Conservation (phyloP, 2,888 invertebrate genomes). For the Ctena decussata region DNA sequence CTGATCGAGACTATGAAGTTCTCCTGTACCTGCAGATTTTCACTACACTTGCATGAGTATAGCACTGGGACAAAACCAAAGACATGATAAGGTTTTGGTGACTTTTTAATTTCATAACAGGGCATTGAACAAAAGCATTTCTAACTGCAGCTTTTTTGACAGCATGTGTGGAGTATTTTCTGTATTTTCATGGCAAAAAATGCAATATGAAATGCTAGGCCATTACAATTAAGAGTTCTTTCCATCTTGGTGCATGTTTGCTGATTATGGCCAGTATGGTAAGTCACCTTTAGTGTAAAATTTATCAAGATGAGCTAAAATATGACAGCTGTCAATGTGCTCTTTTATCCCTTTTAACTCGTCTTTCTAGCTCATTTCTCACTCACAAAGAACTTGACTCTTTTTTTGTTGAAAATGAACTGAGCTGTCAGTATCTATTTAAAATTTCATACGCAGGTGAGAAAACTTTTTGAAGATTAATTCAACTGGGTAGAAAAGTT, state of each 20-base stretch:
- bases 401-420: not conserved
- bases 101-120: too few relatives aligned
- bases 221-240: too few relatives aligned
- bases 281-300: not conserved
- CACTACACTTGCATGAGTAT: too few relatives aligned
- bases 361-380: not conserved
- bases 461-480: conserved; percentile 10
- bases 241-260: too few relatives aligned
- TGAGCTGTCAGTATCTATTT: not conserved
- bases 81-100: too few relatives aligned
- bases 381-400: not conserved
- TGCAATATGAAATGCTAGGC: too few relatives aligned
- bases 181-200: not conserved
- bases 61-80: too few relatives aligned
- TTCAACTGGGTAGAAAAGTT: not conserved
- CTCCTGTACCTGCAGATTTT: too few relatives aligned
- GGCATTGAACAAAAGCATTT: too few relatives aligned
- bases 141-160: too few relatives aligned
- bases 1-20: too few relatives aligned
- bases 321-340: not conserved
- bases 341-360: not conserved
- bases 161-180: not conserved
- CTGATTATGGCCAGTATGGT: too few relatives aligned
- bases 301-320: not conserved
- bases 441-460: not conserved